phyloP scores from a whole-genome alignment of 2,113 vertebrate species.

The Antennarius striatus region DNA sequence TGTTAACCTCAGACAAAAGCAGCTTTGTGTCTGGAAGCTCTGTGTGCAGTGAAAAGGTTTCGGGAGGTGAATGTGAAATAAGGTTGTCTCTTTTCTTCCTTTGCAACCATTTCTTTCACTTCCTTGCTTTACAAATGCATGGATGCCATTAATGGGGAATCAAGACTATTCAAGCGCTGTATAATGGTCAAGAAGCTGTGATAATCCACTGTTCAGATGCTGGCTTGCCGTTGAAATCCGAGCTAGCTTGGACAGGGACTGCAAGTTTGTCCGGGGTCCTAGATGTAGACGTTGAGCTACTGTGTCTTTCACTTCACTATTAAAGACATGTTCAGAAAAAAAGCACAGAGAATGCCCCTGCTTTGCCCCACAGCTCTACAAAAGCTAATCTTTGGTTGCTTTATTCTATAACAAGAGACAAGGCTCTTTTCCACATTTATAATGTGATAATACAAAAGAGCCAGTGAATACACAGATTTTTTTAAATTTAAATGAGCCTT shows the following conservation, averaged over 20 bases:
- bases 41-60: conserved; percentile 63
- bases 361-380: neutral
- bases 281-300: conserved; percentile 48
- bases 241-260: conserved; percentile 49
- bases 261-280: conserved; percentile 36
- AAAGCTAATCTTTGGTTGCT: neutral
- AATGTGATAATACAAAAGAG: conserved; percentile 25
- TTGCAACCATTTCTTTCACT: conserved; percentile 58
- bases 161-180: conserved; percentile 55
- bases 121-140: conserved; percentile 65
- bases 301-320: conserved; percentile 49
- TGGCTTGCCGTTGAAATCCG: conserved; percentile 53
- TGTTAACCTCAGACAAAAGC: conserved; percentile 71
- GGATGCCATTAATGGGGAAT: conserved; percentile 53
- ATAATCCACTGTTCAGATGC: conserved; percentile 68
- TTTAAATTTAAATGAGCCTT: conserved; percentile 6
- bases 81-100: conserved; percentile 60
- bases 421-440: conserved; percentile 25
- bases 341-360: conserved; percentile 18
- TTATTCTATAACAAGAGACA: conserved; percentile 21
- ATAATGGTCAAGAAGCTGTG: conserved; percentile 65
- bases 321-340: conserved; percentile 20
- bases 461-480: neutral
- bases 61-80: conserved; percentile 69
- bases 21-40: conserved; percentile 60